phyloP scores from a whole-genome alignment of 1,140 invertebrate genomes.

The Telenomus remus region DNA sequence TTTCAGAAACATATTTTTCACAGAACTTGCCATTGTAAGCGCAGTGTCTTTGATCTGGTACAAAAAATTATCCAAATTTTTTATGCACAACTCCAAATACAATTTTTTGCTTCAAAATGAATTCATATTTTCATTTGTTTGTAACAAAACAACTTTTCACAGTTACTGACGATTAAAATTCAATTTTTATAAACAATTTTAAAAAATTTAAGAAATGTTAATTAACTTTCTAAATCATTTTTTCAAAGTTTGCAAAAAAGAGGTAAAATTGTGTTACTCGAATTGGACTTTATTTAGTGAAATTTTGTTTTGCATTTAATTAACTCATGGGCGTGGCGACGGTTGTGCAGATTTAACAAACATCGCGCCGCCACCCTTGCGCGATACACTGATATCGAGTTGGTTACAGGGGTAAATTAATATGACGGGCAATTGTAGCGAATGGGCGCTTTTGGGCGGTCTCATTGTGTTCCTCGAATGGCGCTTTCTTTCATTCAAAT shows the following conservation, averaged over 20 bases:
- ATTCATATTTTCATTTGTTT: too few species aligned
- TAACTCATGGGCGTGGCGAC: constrained; percentile 59
- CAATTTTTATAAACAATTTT: too few species aligned
- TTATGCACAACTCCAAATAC: constrained; percentile 13
- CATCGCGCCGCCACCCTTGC: constrained; percentile 53
- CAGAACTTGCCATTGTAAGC: constrained; percentile 19
- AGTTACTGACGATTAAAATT: too few species aligned
- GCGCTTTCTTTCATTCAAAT: constrained; percentile 31
- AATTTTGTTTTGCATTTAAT: neutral
- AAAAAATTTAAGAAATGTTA: too few species aligned
- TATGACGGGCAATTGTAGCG: constrained; percentile 45
- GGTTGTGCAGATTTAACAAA: constrained; percentile 54
- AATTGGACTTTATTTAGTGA: neutral
- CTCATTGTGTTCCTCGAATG: constrained; percentile 63
- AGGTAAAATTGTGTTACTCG: too few species aligned
- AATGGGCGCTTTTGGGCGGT: constrained; percentile 63
- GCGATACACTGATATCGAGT: constrained; percentile 35
- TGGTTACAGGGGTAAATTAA: constrained; percentile 62
- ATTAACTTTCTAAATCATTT: too few species aligned
- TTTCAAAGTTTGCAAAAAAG: too few species aligned
- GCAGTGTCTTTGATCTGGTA: constrained; percentile 28
- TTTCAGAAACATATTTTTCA: constrained; percentile 23
- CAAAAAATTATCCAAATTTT: constrained; percentile 28
- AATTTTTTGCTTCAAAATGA: too few species aligned
- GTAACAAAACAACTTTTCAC: too few species aligned